Evolutionary conservation across 2,113 vertebrate genomes (phyloP).

Genomic region (Pachycephala philippinensis): DNA sequence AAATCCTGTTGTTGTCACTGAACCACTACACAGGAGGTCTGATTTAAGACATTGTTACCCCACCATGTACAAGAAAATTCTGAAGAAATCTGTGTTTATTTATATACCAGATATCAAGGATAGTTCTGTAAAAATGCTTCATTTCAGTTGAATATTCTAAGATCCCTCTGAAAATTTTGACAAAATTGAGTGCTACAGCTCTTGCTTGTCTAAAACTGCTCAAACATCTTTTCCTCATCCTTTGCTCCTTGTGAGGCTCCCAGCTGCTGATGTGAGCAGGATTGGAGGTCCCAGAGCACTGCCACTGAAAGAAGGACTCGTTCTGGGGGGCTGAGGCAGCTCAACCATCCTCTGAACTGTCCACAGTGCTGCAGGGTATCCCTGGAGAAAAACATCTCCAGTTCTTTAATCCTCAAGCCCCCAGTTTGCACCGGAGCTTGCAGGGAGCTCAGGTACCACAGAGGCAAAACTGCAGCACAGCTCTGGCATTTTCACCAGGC

Average conservation of each 20-base stretch:
- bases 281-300: neutral
- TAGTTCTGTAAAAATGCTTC: neutral
- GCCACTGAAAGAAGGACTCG: neutral
- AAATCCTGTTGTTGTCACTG: neutral
- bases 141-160: neutral
- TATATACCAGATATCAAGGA: neutral
- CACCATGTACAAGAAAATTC: neutral
- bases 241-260: neutral
- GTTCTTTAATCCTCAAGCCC: neutral
- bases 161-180: neutral
- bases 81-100: neutral
- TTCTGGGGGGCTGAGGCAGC: neutral
- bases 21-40: neutral
- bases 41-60: neutral
- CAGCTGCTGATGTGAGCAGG: neutral
- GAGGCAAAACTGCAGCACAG: neutral
- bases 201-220: neutral
- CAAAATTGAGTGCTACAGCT: neutral
- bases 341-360: neutral
- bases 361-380: neutral
- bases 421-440: neutral
- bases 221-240: neutral
- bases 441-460: rapidly evolving
- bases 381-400: neutral
- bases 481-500: neutral